phyloP scores from a whole-genome alignment of 2,797 vertebrate genomes.

The Poecile montanus region DNA sequence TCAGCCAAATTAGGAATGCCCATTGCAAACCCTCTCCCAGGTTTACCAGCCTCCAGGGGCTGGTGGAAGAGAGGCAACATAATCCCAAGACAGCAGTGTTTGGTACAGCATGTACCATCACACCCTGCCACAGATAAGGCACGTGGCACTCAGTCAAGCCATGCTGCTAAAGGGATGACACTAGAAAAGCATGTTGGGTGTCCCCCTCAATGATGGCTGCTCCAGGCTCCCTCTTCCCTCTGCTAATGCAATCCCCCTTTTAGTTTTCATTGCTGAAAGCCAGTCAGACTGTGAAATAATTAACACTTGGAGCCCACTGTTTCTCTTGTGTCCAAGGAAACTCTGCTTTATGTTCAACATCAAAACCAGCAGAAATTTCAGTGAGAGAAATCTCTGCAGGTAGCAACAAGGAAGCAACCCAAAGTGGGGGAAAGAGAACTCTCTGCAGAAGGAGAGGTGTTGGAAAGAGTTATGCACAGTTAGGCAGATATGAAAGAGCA shows the following conservation, averaged over 20 bases:
- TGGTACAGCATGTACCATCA: neutral
- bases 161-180: neutral
- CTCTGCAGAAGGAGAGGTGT: neutral
- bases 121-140: fast-evolving
- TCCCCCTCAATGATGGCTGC: fast-evolving
- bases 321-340: slow-evolving; percentile 44
- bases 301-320: neutral
- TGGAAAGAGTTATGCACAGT: neutral
- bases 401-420: neutral
- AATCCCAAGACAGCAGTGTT: neutral
- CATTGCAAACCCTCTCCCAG: neutral
- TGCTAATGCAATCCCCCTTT: neutral
- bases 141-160: fast-evolving
- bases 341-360: neutral
- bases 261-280: neutral
- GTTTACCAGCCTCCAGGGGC: neutral
- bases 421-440: neutral
- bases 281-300: neutral
- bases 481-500: neutral
- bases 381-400: neutral
- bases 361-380: neutral
- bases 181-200: neutral
- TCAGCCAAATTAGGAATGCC: slow-evolving; percentile 49
- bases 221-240: neutral
- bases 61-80: neutral